A percentile compares a stretch with the other conserved stretches of the same genome.
Conservation (phyloP, 2,888 invertebrate genomes). For the Ectemnius continuus region DNA sequence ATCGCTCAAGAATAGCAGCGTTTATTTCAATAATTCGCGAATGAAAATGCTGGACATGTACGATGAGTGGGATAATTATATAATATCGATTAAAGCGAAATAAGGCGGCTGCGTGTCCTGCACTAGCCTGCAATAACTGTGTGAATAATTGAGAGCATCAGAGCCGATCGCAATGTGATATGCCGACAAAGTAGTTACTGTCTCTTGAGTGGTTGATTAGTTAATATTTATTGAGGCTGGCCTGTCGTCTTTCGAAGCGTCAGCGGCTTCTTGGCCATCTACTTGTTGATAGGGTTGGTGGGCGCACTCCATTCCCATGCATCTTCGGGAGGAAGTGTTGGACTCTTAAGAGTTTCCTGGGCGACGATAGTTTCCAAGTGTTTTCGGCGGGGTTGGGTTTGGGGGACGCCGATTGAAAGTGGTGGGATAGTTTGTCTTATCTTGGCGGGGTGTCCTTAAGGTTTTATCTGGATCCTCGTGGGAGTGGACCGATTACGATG, state of each 20-base stretch:
- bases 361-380: too few relatives aligned
- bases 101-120: conserved; percentile 19
- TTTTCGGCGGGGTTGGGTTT: too few relatives aligned
- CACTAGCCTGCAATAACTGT: conserved; percentile 37
- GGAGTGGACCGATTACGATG: background rate
- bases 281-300: conserved; percentile 4
- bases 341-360: too few relatives aligned
- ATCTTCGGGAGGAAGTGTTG: too few relatives aligned
- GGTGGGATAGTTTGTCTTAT: too few relatives aligned
- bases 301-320: background rate
- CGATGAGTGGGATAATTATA: conserved; percentile 21
- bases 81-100: conserved; percentile 34
- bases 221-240: conserved; percentile 44
- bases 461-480: conserved; percentile 11
- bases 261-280: background rate
- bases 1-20: too few relatives aligned
- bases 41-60: conserved; percentile 18
- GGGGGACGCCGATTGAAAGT: too few relatives aligned
- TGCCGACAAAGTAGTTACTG: background rate
- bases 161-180: conserved; percentile 36
- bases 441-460: too few relatives aligned
- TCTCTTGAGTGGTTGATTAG: conserved; percentile 26
- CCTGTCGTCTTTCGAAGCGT: conserved; percentile 11
- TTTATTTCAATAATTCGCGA: too few relatives aligned
- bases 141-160: conserved; percentile 48